Conservation (phyloP, 2,888 invertebrate genomes). For the Strigamia crassipes region DNA sequence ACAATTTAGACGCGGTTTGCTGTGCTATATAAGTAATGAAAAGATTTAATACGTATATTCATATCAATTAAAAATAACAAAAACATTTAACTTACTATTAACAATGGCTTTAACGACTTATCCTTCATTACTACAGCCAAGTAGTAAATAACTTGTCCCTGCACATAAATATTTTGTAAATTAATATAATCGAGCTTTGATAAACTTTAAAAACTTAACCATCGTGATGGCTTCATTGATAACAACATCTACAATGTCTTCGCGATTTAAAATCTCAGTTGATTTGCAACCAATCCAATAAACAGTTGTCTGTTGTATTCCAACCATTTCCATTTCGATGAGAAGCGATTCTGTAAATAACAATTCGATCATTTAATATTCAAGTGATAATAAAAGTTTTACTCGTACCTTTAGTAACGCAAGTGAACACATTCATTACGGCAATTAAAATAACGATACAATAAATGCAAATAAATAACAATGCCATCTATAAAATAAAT, state of each 20-base stretch:
- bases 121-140: constrained; percentile 51
- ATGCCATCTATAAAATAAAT: background rate
- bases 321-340: constrained; percentile 51
- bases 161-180: constrained; percentile 46
- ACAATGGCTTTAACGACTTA: constrained; percentile 31
- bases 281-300: constrained; percentile 52
- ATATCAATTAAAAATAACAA: background rate
- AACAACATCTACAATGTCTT: constrained; percentile 52
- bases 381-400: constrained; percentile 46
- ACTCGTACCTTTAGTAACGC: constrained; percentile 50
- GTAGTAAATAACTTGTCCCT: constrained; percentile 53
- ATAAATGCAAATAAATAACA: background rate
- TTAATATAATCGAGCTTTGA: background rate
- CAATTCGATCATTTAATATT: constrained; percentile 36
- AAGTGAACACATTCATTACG: background rate
- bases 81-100: constrained; percentile 10
- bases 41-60: too few relatives aligned
- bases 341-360: constrained; percentile 52
- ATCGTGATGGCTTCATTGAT: constrained; percentile 54
- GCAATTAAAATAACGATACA: background rate
- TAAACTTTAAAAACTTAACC: constrained; percentile 49
- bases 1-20: constrained; percentile 49
- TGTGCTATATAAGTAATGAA: constrained; percentile 46
- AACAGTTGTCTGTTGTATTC: constrained; percentile 52
- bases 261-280: constrained; percentile 52